These are phyloP conservation scores for Pocota personata DNA, from an alignment of 2,888 invertebrate genomes.

Conservation along the genomic window DNA sequence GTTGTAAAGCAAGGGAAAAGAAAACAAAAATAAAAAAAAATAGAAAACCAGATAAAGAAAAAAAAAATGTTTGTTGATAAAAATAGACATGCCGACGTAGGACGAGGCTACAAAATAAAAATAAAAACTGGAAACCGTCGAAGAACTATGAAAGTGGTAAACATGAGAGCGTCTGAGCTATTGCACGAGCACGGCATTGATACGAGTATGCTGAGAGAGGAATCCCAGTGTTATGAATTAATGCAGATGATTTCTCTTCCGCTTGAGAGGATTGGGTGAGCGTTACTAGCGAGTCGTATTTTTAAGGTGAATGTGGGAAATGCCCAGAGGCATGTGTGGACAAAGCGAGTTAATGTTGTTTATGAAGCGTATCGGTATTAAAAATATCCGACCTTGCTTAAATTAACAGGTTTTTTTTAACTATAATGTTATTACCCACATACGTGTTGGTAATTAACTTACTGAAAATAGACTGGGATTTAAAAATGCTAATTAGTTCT, in stretches of 20 bases:
- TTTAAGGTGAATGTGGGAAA: neutral
- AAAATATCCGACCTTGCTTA: neutral
- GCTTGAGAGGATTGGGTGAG: neutral
- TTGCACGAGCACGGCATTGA: neutral
- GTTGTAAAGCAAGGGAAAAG: constrained; percentile 14
- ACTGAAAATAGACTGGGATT: neutral
- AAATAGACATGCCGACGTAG: constrained; percentile 29
- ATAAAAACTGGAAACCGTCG: neutral
- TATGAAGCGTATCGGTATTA: neutral
- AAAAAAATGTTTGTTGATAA: constrained; percentile 12
- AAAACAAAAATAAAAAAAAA: neutral
- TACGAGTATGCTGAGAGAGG: neutral
- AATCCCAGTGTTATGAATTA: neutral
- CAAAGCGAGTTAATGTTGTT: neutral
- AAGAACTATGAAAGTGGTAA: constrained; percentile 6
- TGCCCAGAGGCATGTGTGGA: neutral
- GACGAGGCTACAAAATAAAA: neutral
- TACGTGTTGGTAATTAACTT: neutral
- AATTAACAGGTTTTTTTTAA: neutral
- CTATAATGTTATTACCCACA: neutral
- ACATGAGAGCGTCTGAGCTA: neutral
- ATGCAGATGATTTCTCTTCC: neutral
- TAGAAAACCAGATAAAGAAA: neutral
- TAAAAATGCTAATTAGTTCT: neutral
- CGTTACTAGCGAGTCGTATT: neutral